phyloP scores from a whole-genome alignment of 2,797 vertebrate species.

The Ptychadena robeensis region DNA sequence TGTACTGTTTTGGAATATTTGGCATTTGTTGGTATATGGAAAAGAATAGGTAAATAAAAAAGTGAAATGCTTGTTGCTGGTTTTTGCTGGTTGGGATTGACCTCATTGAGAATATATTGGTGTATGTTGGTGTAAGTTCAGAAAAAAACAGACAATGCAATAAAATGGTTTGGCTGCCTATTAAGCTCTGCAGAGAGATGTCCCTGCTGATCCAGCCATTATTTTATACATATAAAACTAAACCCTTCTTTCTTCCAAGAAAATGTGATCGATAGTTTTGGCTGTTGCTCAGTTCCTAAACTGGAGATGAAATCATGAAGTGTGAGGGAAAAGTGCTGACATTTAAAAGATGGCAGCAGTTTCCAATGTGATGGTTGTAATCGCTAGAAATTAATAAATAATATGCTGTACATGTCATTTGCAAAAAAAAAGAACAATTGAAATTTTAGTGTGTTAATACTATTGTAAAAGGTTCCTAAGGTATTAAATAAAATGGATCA shows the following conservation, averaged over 20 bases:
- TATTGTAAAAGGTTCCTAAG: too few relatives aligned
- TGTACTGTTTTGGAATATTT: too few relatives aligned
- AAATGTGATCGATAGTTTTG: constrained; percentile 20
- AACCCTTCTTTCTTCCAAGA: constrained; percentile 14
- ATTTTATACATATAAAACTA: constrained; percentile 26
- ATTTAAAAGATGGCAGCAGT: constrained; percentile 28
- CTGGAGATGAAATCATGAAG: constrained; percentile 28
- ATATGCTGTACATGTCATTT: background rate
- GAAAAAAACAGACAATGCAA: too few relatives aligned
- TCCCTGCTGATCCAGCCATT: background rate
- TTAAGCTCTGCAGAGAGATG: too few relatives aligned
- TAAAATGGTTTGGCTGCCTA: too few relatives aligned
- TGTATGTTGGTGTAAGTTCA: too few relatives aligned
- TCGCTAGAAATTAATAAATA: background rate
- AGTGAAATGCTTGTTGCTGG: too few relatives aligned
- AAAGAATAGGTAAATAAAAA: too few relatives aligned
- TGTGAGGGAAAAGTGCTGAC: constrained; percentile 36
- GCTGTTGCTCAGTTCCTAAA: constrained; percentile 31
- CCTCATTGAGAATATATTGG: too few relatives aligned
- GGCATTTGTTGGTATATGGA: too few relatives aligned
- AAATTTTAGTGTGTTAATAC: background rate
- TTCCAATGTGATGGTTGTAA: background rate
- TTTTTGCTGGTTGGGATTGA: too few relatives aligned
- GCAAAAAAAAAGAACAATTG: background rate
- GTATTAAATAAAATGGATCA: too few relatives aligned